These are phyloP conservation scores for Mythimna vitellina DNA, from an alignment of 2,888 invertebrate genomes.

Conservation along the genomic window DNA sequence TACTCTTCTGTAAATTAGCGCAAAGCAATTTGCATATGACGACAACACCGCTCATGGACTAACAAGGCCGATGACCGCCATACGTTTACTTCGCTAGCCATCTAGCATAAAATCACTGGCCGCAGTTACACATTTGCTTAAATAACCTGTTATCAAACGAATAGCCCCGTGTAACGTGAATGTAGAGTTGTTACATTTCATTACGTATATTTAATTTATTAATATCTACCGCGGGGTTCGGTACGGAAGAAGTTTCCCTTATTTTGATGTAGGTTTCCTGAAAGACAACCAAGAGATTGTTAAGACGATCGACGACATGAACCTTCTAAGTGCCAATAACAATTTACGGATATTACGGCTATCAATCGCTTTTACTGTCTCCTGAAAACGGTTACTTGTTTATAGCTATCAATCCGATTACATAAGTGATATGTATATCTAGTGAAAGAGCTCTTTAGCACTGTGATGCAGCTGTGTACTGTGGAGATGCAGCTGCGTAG, in stretches of 20 bases:
- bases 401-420: neutral
- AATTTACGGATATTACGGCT: slow-evolving; percentile 28
- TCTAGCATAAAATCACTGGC: slow-evolving; percentile 72
- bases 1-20: slow-evolving; percentile 78
- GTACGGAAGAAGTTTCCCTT: neutral
- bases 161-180: slow-evolving; percentile 22
- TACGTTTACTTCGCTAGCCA: slow-evolving; percentile 70
- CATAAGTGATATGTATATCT: too few species aligned
- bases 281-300: neutral
- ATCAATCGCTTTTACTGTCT: slow-evolving; percentile 19
- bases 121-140: slow-evolving; percentile 64
- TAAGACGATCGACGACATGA: slow-evolving; percentile 10
- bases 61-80: slow-evolving; percentile 82
- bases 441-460: too few species aligned
- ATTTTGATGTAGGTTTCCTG: neutral
- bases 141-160: slow-evolving; percentile 62
- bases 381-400: slow-evolving; percentile 18
- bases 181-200: slow-evolving; percentile 17
- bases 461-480: too few species aligned
- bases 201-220: slow-evolving; percentile 31
- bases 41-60: slow-evolving; percentile 73
- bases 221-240: neutral
- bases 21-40: slow-evolving; percentile 79
- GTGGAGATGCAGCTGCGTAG: too few species aligned
- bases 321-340: slow-evolving; percentile 22